Base-by-base conservation (phyloP, 2,888 invertebrate species). In the Heteromyza rotundicornis region DNA sequence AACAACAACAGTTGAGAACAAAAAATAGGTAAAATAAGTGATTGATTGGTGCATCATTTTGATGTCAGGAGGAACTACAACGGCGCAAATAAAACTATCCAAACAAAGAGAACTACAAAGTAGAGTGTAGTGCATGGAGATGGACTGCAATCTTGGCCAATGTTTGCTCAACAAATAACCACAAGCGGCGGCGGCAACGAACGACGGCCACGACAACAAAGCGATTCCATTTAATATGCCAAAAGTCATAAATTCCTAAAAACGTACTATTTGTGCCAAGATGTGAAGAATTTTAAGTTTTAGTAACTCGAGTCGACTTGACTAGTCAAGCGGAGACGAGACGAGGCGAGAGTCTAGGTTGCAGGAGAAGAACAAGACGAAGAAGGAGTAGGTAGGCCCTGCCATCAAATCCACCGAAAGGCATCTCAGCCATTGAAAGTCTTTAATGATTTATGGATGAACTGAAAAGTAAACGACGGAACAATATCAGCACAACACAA, bases 371-470 rank as follows among this genome's bases (percentile, higher is more conserved):
- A n/a, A n/a, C n/a, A n/a, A n/a, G n/a, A n/a, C n/a, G n/a, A n/a
- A n/a, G n/a, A n/a, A n/a, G n/a, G n/a, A n/a, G n/a, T n/a, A n/a
- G n/a, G n/a, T n/a, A n/a, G n/a, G 27, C 27, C 5, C 40, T n/a
- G 3, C 10, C 16, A n/a, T n/a, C 40, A 10, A 40, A n/a, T n/a
- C n/a, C 40, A 40, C 40, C 40, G 14, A 40, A 40, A 40, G 40
- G 40, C 40, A 40, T 40, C 40, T 7, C 27, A 27, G 27, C 27
- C 14, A 40, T 40, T 40, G 47, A 17, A 47, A 19, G 7, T 3
- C 47, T 57, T 20, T 24, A 56, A 61, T 61, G 60, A 61, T 61
- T 61, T 61, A 61, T 61, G 56, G 60, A 57, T 61, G 57, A 61
- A 57, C 60, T 47, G 52, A 52, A 56, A 61, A 57, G 60, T 57